Evolutionary conservation across 2,888 invertebrate species (phyloP).

Genomic region (Endotricha flammealis): DNA sequence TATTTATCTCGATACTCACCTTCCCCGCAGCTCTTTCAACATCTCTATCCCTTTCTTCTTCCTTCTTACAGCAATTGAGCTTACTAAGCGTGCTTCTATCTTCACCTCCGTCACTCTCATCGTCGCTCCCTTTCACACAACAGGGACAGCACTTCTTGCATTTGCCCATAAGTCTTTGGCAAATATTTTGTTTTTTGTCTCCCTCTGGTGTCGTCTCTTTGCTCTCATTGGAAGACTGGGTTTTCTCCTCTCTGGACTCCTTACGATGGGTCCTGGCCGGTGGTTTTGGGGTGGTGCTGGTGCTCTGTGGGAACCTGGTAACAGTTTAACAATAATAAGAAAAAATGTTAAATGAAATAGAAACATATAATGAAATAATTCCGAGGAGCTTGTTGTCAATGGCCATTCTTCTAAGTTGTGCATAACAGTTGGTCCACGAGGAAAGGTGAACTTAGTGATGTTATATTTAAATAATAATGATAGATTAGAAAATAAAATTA

Average conservation of each 20-base stretch:
- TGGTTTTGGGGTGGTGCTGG: conserved; percentile 66
- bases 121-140: conserved; percentile 53
- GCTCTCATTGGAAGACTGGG: conserved; percentile 12
- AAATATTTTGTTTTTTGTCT: conserved; percentile 48
- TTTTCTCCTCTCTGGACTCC: conserved; percentile 38
- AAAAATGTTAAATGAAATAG: too few relatives aligned
- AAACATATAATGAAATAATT: too few relatives aligned
- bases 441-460: too few relatives aligned
- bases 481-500: too few relatives aligned
- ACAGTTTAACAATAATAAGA: too few relatives aligned
- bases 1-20: conserved; percentile 50
- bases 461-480: too few relatives aligned
- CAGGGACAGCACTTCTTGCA: conserved; percentile 73
- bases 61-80: conserved; percentile 57
- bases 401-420: too few relatives aligned
- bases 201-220: conserved; percentile 24
- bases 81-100: conserved; percentile 48
- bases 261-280: conserved; percentile 51
- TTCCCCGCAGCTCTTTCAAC: conserved; percentile 63
- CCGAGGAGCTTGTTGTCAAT: too few relatives aligned
- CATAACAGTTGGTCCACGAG: too few relatives aligned
- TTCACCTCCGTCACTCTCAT: conserved; percentile 28
- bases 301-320: conserved; percentile 67
- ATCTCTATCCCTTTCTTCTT: conserved; percentile 49
- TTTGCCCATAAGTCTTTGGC: conserved; percentile 56